Conservation (phyloP, 2,797 vertebrate species). For the Orestias chungarensis region DNA sequence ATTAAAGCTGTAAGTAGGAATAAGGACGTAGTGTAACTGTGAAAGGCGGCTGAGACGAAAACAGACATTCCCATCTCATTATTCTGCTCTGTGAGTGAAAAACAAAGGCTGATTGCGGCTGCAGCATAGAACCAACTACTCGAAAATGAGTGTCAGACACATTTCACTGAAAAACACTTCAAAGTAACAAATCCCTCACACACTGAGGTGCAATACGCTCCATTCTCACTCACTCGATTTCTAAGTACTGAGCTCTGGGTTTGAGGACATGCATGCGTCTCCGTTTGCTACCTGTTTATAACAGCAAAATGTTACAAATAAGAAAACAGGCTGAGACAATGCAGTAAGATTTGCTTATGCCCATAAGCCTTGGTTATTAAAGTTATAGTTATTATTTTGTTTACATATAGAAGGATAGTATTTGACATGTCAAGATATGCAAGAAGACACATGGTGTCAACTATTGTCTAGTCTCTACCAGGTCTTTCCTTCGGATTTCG, state of each 20-base stretch:
- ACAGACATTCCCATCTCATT: conserved; percentile 39
- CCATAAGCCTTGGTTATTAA: neutral
- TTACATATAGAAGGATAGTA: too few species aligned
- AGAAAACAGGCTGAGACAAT: neutral
- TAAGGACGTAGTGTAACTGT: conserved; percentile 12
- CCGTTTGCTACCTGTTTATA: conserved; percentile 16
- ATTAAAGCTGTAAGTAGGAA: neutral
- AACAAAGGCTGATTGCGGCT: conserved; percentile 45
- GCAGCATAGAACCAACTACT: conserved; percentile 20
- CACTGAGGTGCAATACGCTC: conserved; percentile 19
- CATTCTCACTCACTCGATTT: conserved; percentile 6
- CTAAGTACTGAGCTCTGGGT: conserved; percentile 26
- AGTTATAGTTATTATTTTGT: neutral
- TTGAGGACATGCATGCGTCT: conserved; percentile 26
- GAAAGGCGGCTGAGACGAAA: conserved; percentile 8
- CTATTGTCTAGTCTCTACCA: too few species aligned
- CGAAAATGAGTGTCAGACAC: conserved; percentile 24
- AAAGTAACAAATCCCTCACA: conserved; percentile 47
- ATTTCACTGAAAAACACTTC: conserved; percentile 40
- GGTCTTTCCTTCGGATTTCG: too few species aligned
- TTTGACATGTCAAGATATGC: too few species aligned
- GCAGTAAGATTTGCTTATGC: neutral
- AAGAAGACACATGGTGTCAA: too few species aligned
- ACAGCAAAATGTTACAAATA: neutral
- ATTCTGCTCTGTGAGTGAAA: conserved; percentile 52